Percentiles rank a stretch among this genome's conserved stretches.
These are phyloP conservation scores for Agrochola lychnidis DNA, from an alignment of 2,888 invertebrate species.

Conservation along the genomic window DNA sequence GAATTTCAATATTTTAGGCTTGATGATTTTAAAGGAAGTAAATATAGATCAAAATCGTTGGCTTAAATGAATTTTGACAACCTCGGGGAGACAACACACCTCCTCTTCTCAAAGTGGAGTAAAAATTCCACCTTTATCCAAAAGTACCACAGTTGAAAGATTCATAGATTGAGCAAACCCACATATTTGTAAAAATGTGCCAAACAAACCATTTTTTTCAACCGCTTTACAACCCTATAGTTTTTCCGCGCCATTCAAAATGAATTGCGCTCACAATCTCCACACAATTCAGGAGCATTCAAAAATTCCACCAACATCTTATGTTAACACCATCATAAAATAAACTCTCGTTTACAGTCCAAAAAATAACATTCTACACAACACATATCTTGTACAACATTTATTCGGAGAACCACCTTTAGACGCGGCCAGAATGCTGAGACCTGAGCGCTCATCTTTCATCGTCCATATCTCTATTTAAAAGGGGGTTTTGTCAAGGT, in stretches of 20 bases:
- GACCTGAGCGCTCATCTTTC: slow-evolving; percentile 62
- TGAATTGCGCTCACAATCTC: slow-evolving; percentile 63
- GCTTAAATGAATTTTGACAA: background rate
- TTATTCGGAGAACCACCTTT: slow-evolving; percentile 78
- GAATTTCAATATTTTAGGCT: slow-evolving; percentile 26
- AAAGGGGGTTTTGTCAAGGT: slow-evolving; percentile 31
- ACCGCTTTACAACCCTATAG: slow-evolving; percentile 38
- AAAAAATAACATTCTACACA: slow-evolving; percentile 82
- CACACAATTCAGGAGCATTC: slow-evolving; percentile 67
- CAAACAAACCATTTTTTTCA: slow-evolving; percentile 10
- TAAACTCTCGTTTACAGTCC: slow-evolving; percentile 85
- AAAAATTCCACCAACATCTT: slow-evolving; percentile 79
- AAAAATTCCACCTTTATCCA: background rate
- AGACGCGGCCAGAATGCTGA: slow-evolving; percentile 63
- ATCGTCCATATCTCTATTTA: background rate
- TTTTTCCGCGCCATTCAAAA: slow-evolving; percentile 50
- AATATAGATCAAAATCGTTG: background rate
- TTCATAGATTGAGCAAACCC: no score
- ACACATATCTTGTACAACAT: slow-evolving; percentile 81
- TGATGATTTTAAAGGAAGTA: background rate
- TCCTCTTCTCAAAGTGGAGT: background rate
- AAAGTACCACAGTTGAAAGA: background rate
- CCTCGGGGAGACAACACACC: background rate
- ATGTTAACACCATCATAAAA: slow-evolving; percentile 83
- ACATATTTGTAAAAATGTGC: background rate